Base-by-base conservation (phyloP, 1,140 invertebrate species). In the Battus philenor region DNA sequence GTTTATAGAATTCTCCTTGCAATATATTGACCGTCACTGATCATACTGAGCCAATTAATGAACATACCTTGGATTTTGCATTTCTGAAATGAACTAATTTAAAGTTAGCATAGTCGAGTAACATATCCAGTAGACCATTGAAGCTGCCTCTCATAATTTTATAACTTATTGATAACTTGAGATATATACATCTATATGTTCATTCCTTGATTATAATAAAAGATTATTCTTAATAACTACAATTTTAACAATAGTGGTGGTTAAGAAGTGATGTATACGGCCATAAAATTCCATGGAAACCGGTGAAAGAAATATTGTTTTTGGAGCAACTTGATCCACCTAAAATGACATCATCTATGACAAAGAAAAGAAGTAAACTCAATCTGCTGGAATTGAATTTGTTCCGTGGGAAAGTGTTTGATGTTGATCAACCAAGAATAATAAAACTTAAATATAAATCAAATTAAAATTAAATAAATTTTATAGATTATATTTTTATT, bases 271-370 rank as follows among this genome's bases (percentile, higher is more conserved):
- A 26, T 9, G 15, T 65, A n/a, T 74, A 65, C 51, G 78, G 78
- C 38, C 74, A 78, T 47, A 49, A 50, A 29, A 76, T 82, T 43
- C 67, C 66, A 31, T 82, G 78, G 78, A 76, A 61, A 50, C 18
- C 12, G 29, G 34, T 59, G 15, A 44, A 53, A 44, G 50, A 32
- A 47, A 59, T 47, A n/a, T 33, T 38, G 12, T 16, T 39, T n/a
- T 34, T 32, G 50, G 54, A 61, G 33, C 68, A 72, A 59, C 53
- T 74, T 32, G 15, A 38, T 17, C 22, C 30, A 5, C 60, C 69
- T 13, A 30, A 44, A n/a, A 41, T 53, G 27, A 66, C 58, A 11
- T 15, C 30, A 10, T 39, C 61, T 4, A 4, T 61, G 38, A 61
- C 64, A 36, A 64, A 47, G 43, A 34, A 41, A 12, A 8, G 13